These are phyloP conservation scores for Porphyrio hochstetteri DNA, from an alignment of 2,113 vertebrate species.

Conservation along the genomic window DNA sequence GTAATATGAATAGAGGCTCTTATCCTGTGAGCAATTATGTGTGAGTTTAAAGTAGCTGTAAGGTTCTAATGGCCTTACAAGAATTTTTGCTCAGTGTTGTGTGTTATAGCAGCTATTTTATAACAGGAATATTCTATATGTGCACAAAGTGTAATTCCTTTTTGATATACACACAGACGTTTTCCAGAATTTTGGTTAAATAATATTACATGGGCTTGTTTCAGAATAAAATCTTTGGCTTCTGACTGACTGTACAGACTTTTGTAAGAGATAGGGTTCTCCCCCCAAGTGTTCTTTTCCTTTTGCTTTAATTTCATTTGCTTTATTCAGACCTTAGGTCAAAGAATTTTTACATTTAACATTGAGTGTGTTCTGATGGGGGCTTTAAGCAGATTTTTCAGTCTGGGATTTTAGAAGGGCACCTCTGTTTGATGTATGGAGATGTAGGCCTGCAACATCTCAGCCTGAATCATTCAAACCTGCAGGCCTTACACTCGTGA, in stretches of 20 bases:
- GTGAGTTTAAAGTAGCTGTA: not conserved
- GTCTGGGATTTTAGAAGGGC: not conserved
- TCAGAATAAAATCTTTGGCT: constrained; percentile 8
- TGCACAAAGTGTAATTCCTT: not conserved
- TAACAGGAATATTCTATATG: not conserved
- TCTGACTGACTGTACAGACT: not conserved
- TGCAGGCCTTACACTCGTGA: not conserved
- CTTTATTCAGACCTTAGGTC: constrained; percentile 16
- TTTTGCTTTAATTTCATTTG: not conserved
- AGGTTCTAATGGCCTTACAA: constrained; percentile 3
- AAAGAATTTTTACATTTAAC: not conserved
- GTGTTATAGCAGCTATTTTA: not conserved
- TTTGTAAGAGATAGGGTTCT: not conserved
- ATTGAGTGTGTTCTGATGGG: not conserved
- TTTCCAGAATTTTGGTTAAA: not conserved
- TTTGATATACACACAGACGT: not conserved
- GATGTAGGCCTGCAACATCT: not conserved
- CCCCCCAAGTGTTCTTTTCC: not conserved
- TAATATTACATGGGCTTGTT: not conserved
- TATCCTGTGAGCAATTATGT: constrained; percentile 53
- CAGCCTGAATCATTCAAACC: not conserved
- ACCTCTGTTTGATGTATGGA: not conserved
- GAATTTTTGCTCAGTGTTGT: not conserved
- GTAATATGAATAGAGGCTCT: constrained; percentile 40
- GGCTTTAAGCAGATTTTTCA: not conserved